Evolutionary conservation across 2,113 vertebrate species (phyloP).

Genomic region (Conger conger): DNA sequence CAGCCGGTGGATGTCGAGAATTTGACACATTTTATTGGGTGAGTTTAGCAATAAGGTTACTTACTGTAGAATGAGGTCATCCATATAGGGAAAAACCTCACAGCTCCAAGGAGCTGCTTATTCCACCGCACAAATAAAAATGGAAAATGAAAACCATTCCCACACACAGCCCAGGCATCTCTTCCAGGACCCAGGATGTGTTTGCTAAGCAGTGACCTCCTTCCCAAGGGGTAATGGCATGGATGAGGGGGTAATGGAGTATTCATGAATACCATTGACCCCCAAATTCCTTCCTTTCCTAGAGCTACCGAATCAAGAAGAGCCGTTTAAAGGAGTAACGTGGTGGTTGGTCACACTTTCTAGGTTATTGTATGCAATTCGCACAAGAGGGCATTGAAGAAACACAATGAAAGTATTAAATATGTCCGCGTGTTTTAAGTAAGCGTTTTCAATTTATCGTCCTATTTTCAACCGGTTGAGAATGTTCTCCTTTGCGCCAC

Average conservation of each 20-base stretch:
- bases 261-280: neutral
- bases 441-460: too few species aligned
- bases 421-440: too few species aligned
- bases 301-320: neutral
- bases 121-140: neutral
- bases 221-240: neutral
- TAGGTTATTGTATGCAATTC: too few species aligned
- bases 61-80: neutral
- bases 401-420: too few species aligned
- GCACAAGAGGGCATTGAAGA: too few species aligned
- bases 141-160: neutral
- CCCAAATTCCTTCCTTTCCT: neutral
- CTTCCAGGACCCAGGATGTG: neutral
- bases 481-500: too few species aligned
- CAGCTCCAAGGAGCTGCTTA: neutral
- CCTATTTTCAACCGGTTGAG: too few species aligned
- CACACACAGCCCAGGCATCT: neutral
- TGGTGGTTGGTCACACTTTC: too few species aligned
- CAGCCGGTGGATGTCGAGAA: neutral
- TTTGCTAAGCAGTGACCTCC: conserved; percentile 6
- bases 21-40: neutral
- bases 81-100: neutral
- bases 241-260: neutral
- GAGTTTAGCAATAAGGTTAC: neutral
- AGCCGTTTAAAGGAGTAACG: too few species aligned